Percentiles rank a stretch among this genome's conserved stretches.
Conservation (phyloP, 2,113 vertebrate species). For the Burhinus oedicnemus region DNA sequence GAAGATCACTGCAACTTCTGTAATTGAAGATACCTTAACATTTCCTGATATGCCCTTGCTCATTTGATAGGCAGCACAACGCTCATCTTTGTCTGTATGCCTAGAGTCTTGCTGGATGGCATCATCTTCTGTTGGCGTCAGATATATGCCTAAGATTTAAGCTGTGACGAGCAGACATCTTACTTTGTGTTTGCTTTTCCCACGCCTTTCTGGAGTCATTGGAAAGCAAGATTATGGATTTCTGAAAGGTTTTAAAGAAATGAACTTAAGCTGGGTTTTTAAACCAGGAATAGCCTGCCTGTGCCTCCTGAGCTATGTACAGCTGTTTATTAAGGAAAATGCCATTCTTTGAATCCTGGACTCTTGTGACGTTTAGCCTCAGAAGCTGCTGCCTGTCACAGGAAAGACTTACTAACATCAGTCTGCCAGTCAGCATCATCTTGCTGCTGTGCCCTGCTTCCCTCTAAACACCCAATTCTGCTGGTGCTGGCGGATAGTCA, state of each 20-base stretch:
- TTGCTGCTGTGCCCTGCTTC: not conserved
- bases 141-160: not conserved
- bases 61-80: not conserved
- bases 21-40: not conserved
- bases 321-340: not conserved
- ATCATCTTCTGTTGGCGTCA: rapidly evolving
- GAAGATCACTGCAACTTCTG: not conserved
- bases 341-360: not conserved
- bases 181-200: not conserved
- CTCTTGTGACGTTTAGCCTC: not conserved
- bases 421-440: rapidly evolving
- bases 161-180: not conserved
- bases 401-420: not conserved
- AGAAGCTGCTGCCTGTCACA: not conserved
- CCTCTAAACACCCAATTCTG: not conserved
- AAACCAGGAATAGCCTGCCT: not conserved
- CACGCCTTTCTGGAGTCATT: not conserved
- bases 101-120: not conserved
- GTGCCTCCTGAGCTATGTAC: not conserved
- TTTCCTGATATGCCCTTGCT: not conserved
- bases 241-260: not conserved
- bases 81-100: not conserved
- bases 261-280: not conserved
- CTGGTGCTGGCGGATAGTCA: not conserved
- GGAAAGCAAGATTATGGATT: not conserved